These are phyloP conservation scores for Syrmaticus mikado DNA, from an alignment of 2,113 vertebrate genomes.

Conservation along the genomic window DNA sequence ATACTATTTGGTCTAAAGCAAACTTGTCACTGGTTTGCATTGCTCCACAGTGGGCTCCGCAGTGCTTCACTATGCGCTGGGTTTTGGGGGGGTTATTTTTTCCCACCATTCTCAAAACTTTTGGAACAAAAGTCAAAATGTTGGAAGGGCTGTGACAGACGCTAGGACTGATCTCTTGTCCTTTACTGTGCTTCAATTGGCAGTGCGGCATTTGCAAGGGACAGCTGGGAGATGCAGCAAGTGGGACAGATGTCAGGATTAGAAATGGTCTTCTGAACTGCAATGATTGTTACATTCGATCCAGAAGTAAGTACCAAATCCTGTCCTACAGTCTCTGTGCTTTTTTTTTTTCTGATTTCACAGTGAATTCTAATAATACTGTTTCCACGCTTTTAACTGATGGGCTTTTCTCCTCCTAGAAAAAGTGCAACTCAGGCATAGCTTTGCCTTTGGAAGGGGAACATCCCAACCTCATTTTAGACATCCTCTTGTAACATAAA, in stretches of 20 bases:
- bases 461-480: background rate
- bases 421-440: background rate
- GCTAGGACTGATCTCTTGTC: background rate
- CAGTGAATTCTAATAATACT: background rate
- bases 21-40: background rate
- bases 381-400: background rate
- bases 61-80: background rate
- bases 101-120: background rate
- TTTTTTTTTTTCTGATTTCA: background rate
- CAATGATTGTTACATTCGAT: constrained; percentile 93
- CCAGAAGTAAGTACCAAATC: constrained; percentile 88
- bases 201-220: constrained; percentile 97
- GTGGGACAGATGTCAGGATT: constrained; percentile 95
- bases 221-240: constrained; percentile 91
- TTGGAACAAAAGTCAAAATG: background rate
- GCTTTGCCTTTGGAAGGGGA: fast-evolving
- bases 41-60: background rate
- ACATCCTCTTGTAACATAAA: background rate
- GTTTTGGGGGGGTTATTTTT: background rate
- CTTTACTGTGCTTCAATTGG: background rate
- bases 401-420: background rate
- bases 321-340: background rate
- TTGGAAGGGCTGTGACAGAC: background rate
- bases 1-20: background rate
- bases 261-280: constrained; percentile 95